Percentiles rank a stretch among this genome's conserved stretches.
Conservation (phyloP, 2,113 vertebrate species). For the Pongo pygmaeus region DNA sequence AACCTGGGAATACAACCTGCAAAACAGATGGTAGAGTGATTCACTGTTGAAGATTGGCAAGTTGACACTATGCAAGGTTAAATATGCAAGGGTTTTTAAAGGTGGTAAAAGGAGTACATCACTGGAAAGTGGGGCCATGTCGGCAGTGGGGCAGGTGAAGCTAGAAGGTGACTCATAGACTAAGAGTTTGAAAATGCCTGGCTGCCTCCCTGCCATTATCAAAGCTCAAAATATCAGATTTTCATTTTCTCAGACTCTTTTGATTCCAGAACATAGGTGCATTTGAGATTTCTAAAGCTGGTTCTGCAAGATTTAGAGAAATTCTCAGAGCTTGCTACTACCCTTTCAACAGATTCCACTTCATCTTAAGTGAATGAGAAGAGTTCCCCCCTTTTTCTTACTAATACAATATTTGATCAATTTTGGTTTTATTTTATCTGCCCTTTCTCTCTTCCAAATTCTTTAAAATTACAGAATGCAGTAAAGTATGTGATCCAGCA, state of each 20-base stretch:
- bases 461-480: neutral
- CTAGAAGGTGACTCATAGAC: neutral
- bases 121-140: neutral
- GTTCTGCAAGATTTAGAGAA: neutral
- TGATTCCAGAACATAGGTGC: neutral
- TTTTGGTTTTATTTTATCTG: slow-evolving; percentile 27
- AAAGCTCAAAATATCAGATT: neutral
- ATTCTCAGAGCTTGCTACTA: neutral
- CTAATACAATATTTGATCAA: neutral
- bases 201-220: neutral
- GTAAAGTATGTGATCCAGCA: neutral
- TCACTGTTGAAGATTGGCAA: slow-evolving; percentile 10
- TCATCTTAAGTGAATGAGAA: slow-evolving; percentile 3
- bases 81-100: neutral
- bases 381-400: neutral
- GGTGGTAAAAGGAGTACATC: neutral
- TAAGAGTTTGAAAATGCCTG: neutral
- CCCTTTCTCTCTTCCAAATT: neutral
- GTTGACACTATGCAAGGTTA: slow-evolving; percentile 16
- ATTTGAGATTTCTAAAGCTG: neutral
- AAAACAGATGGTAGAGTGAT: slow-evolving; percentile 50
- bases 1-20: slow-evolving; percentile 47
- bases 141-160: neutral
- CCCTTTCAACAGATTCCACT: neutral
- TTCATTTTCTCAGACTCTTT: neutral